A percentile compares a stretch with the other conserved stretches of the same genome.
Evolutionary conservation across 2,797 vertebrate genomes (phyloP).

Genomic region (Todus mexicanus): DNA sequence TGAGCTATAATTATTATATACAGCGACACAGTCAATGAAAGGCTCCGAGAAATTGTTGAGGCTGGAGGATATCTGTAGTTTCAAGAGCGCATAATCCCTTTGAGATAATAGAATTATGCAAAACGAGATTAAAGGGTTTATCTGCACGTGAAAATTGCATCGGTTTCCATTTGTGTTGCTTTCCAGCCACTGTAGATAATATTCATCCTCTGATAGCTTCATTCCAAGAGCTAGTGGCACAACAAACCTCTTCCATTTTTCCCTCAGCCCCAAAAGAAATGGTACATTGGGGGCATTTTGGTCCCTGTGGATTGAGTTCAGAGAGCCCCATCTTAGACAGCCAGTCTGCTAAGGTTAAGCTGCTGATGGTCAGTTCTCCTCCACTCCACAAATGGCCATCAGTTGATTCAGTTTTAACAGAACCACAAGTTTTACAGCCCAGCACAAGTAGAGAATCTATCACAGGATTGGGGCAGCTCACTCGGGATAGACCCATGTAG

Average conservation of each 20-base stretch:
- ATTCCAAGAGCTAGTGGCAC: not conserved
- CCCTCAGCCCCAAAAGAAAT: not conserved
- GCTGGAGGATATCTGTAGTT: not conserved
- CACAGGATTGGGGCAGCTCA: not conserved
- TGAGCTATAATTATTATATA: not conserved
- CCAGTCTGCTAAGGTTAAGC: not conserved
- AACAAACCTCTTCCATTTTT: not conserved
- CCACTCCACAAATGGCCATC: not conserved
- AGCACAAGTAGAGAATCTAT: not conserved
- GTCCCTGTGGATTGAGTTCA: not conserved
- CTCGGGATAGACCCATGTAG: fast-evolving
- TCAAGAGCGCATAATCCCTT: not conserved
- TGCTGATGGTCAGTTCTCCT: not conserved
- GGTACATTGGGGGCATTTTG: fast-evolving
- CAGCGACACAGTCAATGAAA: not conserved
- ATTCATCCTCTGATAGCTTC: not conserved
- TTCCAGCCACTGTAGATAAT: not conserved
- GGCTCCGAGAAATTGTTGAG: not conserved
- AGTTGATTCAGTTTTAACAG: not conserved
- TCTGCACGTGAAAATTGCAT: not conserved
- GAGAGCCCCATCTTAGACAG: not conserved
- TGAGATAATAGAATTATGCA: not conserved
- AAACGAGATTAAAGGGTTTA: not conserved
- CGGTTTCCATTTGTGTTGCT: not conserved
- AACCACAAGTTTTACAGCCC: not conserved